Base-by-base conservation (phyloP, 2,797 vertebrate species). In the Pseudochirops corinnae region DNA sequence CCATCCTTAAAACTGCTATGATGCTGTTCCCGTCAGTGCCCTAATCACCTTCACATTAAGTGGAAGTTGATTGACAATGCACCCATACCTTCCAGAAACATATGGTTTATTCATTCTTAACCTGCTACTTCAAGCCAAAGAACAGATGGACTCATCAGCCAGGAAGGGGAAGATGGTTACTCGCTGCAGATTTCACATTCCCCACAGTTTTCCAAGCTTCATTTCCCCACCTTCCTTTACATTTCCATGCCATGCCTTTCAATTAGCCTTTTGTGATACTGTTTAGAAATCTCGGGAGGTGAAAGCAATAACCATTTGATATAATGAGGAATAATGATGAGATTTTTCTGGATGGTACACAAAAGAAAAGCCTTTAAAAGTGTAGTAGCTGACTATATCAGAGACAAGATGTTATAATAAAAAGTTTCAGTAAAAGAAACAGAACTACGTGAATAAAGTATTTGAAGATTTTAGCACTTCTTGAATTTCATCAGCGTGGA, bases 361-460 rank as follows among this genome's bases (percentile, higher is more conserved):
- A 87, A 92, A 96, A 94, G n/a, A 55, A 2, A 56, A 92, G 50
- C 50, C 33, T 93, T 91, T 95, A 94, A 92, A 95, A 87, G 21
- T 33, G 90, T 13, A 18, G 74, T 28, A 28, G 50, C 60, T 90
- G 58, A 87, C 53, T 82, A 57, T 96, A 95, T 94, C 67, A 87
- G 74, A 33, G 56, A 95, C 93, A 93, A 95, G 96, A 90, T 92
- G 92, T 50, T 7, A 74, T 2, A 39, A 74, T n/a, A 46, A 26
- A 87, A 87, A 39, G n/a, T 26, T 87, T 46, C 74, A 87, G 39
- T 46, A 46, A 87, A 24, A 33, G 16, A 46, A 24, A 9, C 39
- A 87, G 39, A 46, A 82, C 9, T 87, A 87, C 9, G 26, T 46
- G 74, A 82, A 46, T n/a, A 82, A 39, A 39, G n/a, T 82, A 87